Base-by-base conservation (phyloP, 2,797 vertebrate genomes). In the Telmatherina bonti region DNA sequence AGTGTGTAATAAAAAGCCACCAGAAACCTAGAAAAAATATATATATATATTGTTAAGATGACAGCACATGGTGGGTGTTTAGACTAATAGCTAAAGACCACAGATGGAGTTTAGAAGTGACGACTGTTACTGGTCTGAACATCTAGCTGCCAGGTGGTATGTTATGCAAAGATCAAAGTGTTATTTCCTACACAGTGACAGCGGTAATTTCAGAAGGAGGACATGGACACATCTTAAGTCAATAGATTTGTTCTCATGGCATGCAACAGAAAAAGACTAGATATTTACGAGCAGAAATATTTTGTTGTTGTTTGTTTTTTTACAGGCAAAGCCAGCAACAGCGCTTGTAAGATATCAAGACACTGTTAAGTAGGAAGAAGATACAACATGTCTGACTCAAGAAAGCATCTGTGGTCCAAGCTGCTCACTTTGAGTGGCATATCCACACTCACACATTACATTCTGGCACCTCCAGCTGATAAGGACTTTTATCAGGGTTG, bases 321-420 rank as follows among this genome's bases (percentile, higher is more conserved):
- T 13, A 29, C 31, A 65, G 33, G 9, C 26, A 57, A 70, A 55
- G 24, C 29, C 56, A 57, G 56, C 15, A 15, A 62, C 4, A 20
- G 57, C 1, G 0, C 49, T 24, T 56, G 12, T 5, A 22, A 49
- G 59, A 66, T 27, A 35, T 41, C 33, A 24, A 33, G 75, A 62
- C 33, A 73, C 53, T 24, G 29, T 59, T 38, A 26, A 70, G 59
- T 2, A 56, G 62, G 31, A 52, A 59, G 30, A 77, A 67, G n/a
- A 83, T 27, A 22, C 55, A 78, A 65, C 53, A 29, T 36, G 63
- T 20, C 33, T 16, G 49, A 85, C 72, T 73, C 53, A 62, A 72
- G 47, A 58, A 79, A 81, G 80, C 81, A 87, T 84, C 73, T 75
- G 74, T 22, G n/a, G 26, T 69, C 43, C 47, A 72, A 85, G 75